Evolutionary conservation across 2,797 vertebrate species (phyloP).

Genomic region (Petrocephalus sullivani): DNA sequence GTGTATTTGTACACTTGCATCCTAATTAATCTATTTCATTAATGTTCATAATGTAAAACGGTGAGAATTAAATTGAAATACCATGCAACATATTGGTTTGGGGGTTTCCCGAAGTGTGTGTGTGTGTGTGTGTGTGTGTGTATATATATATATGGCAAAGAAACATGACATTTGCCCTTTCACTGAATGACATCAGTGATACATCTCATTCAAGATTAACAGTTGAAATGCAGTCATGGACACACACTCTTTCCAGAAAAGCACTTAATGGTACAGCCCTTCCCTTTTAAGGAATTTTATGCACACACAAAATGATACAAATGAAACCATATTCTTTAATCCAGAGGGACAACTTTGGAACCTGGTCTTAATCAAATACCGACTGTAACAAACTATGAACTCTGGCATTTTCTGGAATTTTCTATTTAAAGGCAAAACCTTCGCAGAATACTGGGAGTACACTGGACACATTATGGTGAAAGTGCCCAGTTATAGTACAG

Average conservation of each 20-base stretch:
- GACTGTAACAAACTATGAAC: neutral
- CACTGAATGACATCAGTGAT: neutral
- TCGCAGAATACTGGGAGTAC: conserved; percentile 1
- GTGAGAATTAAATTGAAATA: neutral
- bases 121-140: no score
- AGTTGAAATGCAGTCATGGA: neutral
- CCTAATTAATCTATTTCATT: neutral
- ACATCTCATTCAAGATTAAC: neutral
- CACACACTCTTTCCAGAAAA: neutral
- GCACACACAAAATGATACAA: neutral
- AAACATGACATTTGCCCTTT: neutral
- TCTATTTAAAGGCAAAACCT: conserved; percentile 13
- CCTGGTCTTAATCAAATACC: neutral
- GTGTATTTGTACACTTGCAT: neutral
- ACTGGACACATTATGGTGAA: conserved; percentile 33
- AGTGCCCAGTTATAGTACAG: neutral
- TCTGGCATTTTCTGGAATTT: neutral
- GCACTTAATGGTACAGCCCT: neutral
- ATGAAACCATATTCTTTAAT: neutral
- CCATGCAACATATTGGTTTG: neutral
- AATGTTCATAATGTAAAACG: neutral
- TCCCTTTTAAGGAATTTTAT: neutral
- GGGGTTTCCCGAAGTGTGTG: neutral
- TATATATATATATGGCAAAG: neutral
- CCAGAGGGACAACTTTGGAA: neutral